phyloP scores from a whole-genome alignment of 1,140 invertebrate genomes.

The Reticulitermes speratus region DNA sequence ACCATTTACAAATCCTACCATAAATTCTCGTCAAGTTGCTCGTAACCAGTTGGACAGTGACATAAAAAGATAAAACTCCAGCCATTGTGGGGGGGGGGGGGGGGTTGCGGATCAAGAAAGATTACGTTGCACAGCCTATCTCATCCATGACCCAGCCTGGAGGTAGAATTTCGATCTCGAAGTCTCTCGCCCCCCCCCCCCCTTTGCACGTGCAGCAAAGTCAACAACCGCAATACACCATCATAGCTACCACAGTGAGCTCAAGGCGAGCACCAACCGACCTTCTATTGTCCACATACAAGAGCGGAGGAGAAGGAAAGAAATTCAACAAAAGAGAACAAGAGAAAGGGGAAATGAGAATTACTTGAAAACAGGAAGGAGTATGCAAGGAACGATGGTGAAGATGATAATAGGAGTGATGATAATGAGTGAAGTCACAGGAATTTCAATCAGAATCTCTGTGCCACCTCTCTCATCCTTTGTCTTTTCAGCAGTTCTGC shows the following conservation, averaged over 20 bases:
- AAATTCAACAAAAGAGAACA: neutral
- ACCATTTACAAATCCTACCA: neutral
- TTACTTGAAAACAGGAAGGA: neutral
- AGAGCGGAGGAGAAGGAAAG: neutral
- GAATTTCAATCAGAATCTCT: neutral
- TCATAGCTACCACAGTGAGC: neutral
- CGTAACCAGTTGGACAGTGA: neutral
- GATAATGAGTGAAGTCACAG: neutral
- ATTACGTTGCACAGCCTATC: neutral
- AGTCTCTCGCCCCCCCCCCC: neutral
- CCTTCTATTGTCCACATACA: neutral
- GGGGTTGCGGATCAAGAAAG: neutral
- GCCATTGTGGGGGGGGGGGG: neutral
- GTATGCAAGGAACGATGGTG: neutral
- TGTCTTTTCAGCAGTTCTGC: no score
- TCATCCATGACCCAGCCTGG: neutral
- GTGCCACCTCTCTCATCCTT: no score
- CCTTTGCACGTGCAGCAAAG: neutral
- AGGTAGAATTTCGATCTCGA: neutral
- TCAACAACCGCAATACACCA: neutral
- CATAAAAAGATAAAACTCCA: neutral
- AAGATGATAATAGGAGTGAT: neutral
- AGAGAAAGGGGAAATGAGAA: neutral
- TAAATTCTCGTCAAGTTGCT: neutral
- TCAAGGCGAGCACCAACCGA: neutral